These are phyloP conservation scores for Stomatorhinus walkeri DNA, from an alignment of 2,797 vertebrate genomes.

Conservation along the genomic window DNA sequence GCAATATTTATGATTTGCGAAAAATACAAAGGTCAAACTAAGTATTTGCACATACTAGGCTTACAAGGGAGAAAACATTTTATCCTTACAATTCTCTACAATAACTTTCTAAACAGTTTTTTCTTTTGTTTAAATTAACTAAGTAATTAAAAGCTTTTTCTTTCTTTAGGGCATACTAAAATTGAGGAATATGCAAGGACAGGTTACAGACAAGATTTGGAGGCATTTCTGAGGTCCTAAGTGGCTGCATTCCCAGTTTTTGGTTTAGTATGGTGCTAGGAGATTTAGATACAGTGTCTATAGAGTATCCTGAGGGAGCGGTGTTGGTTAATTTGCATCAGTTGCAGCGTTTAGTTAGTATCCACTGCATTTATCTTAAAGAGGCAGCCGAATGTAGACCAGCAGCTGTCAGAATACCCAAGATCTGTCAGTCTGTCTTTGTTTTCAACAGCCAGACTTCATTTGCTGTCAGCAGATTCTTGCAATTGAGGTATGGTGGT, in stretches of 20 bases:
- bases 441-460: neutral
- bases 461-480: slow-evolving; percentile 16
- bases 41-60: neutral
- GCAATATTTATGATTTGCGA: slow-evolving; percentile 4
- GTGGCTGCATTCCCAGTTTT: neutral
- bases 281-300: neutral
- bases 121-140: neutral
- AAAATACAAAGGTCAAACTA: neutral
- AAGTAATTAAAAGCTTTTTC: neutral
- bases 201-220: neutral
- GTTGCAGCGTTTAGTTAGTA: neutral
- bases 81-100: neutral
- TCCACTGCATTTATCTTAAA: neutral
- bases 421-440: slow-evolving; percentile 13
- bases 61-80: neutral
- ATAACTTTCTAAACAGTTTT: neutral
- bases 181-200: neutral
- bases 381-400: neutral
- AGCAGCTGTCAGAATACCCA: neutral
- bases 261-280: neutral
- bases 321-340: neutral
- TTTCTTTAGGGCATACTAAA: neutral
- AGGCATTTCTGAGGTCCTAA: neutral
- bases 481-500: neutral
- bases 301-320: neutral